These are phyloP conservation scores for Sycobia sp. DNA, from an alignment of 1,140 invertebrate genomes.

Conservation along the genomic window DNA sequence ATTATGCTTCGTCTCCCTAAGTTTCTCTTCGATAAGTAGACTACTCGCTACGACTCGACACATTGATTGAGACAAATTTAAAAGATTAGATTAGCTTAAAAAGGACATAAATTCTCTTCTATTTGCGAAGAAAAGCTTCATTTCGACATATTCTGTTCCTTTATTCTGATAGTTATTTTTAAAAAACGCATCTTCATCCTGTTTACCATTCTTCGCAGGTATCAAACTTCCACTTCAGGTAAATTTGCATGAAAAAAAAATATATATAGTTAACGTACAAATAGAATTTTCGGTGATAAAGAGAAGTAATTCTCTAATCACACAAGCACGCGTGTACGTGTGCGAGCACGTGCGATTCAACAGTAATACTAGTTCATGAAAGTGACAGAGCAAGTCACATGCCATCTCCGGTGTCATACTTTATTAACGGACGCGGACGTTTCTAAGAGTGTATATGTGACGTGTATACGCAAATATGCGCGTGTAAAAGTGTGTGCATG, in stretches of 20 bases:
- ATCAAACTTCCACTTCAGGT: slow-evolving; percentile 13
- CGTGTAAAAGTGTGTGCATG: background rate
- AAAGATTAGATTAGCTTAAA: slow-evolving; percentile 34
- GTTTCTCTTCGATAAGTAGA: slow-evolving; percentile 27
- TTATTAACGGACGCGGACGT: slow-evolving; percentile 5
- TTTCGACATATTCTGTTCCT: slow-evolving; percentile 4
- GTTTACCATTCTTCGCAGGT: slow-evolving; percentile 3
- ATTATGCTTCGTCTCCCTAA: slow-evolving; percentile 23
- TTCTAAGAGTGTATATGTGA: background rate
- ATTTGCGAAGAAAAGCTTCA: slow-evolving; percentile 33
- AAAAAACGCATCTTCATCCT: slow-evolving; percentile 6
- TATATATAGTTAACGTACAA: slow-evolving; percentile 13
- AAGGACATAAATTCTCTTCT: slow-evolving; percentile 35
- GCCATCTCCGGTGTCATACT: slow-evolving; percentile 16
- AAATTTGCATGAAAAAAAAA: slow-evolving; percentile 17
- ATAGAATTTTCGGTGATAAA: slow-evolving; percentile 21
- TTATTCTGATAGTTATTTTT: slow-evolving; percentile 26
- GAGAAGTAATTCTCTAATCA: slow-evolving; percentile 6
- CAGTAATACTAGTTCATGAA: slow-evolving; percentile 51
- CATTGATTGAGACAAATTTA: slow-evolving; percentile 39
- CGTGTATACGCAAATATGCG: background rate
- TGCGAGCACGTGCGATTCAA: slow-evolving; percentile 39
- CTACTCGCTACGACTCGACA: slow-evolving; percentile 34
- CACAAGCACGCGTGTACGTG: slow-evolving; percentile 15
- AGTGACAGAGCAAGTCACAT: slow-evolving; percentile 36